Evolutionary conservation across 2,888 invertebrate species (phyloP), one percentile per base, ranked within the genome.

Genomic region (Callyntrura guangdongensis): DNA sequence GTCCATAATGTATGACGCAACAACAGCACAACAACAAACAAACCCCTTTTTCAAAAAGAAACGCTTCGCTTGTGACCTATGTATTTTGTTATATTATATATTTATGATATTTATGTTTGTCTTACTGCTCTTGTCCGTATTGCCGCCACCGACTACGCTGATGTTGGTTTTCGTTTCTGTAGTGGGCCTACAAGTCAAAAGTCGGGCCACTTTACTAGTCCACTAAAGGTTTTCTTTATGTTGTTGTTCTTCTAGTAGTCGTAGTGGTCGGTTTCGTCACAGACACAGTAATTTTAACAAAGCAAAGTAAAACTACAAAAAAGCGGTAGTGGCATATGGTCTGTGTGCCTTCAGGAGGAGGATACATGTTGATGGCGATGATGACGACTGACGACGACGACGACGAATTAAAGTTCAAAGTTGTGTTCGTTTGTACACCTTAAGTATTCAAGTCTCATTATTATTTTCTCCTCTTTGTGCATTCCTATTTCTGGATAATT

Each of bases 1-100:
- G 67, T 77, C 86, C 86, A 86, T 64, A 79, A 86, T 49, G 61
- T 47, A 77, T 64, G 74, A 77, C 45, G 61, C 72, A 74, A 74
- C 17, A 53, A 27, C 47, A 45, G 72, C 45, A 14, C 45, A 72
- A 69, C 69, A 69, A 49, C 77, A 77, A 77, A 77, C 81, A 81
- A 59, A 81, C 14, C 53, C 53, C 77, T 53, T 69, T 69, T 12
- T 53, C 12, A 77, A 20, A 53, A 56, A 56, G n/a, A 27, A 77
- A 77, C 77, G 77, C 77, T 77, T 53, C 47, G 67, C 27, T 25
- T 1, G 81, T 61, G 56, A 56, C 79, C 56, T 61, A 59, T 56
- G 79, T 12, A 56, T 27, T 20, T 36, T 6, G 59, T 27, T 17
- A 20, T 22, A 25, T 36, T 67, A 25, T 53, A 3, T 14, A 36